Evolutionary conservation across 1,140 invertebrate genomes (phyloP), one percentile per base, ranked within the genome.

Genomic region (Melipona quadrifasciata): DNA sequence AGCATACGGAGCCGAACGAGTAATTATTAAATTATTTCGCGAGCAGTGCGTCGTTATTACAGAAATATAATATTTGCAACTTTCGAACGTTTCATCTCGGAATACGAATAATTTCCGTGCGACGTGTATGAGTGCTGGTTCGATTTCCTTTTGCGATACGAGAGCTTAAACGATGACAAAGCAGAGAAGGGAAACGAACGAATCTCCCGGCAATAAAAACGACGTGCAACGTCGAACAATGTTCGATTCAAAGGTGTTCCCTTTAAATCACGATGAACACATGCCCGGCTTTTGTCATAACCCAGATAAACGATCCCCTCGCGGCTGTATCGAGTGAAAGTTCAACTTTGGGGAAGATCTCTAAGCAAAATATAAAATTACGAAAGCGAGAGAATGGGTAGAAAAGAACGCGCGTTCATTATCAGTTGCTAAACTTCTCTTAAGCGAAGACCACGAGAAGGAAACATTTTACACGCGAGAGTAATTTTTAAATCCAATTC

Each of bases 101-200:
- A 53, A 73, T 73, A 51, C 71, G 16, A 51, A 73, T 53, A 73
- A 70, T 34, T 39, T 39, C 19, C 21, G 10, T 14, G n/a, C n/a
- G 4, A 31, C n/a, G 17, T 19, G n/a, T 27, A n/a, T 24, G 34
- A 58, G 17, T 47, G 39, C 34, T n/a, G 21, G 21, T 75, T 75
- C 57, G n/a, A 47, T 76, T 64, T 64, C 34, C 74, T 64, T 76
- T 76, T 64, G 57, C 34, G 27, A 61, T 64, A n/a, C 57, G 34
- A 61, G 17, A 76, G 34, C n/a, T 76, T 76, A 76, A 76, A 76
- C 57, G 34, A n/a, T 76, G 55, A 74, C 72, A 74, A 74, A 74
- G 51, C 72, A 53, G 17, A 31, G 47, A 47, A 27, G 34, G 47
- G 34, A 14, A 61, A 47, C 31, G 51, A 14, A 21, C 51, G 74